Evolutionary conservation across 2,888 invertebrate genomes (phyloP).

Genomic region (Scaptomyza flava): DNA sequence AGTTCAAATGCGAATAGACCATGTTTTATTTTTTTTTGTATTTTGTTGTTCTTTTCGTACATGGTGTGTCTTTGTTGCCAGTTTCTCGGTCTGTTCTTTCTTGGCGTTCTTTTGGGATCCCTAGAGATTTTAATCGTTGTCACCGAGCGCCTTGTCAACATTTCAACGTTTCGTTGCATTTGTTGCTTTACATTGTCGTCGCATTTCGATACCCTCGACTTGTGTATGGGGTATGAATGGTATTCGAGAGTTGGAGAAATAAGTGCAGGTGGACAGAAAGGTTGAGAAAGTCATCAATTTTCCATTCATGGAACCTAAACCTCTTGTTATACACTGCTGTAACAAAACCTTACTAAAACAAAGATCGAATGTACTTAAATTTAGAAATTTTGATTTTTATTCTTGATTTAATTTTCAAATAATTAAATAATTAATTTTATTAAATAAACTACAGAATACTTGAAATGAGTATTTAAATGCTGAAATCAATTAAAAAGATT

Average conservation of each 20-base stretch:
- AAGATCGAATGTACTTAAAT: too few relatives aligned
- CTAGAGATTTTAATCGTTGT: conserved; percentile 79
- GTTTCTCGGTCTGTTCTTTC: conserved; percentile 28
- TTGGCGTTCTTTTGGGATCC: conserved; percentile 61
- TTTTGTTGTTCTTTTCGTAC: conserved; percentile 19
- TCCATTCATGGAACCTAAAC: too few relatives aligned
- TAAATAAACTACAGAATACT: too few relatives aligned
- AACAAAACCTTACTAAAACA: too few relatives aligned
- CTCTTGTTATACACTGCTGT: too few relatives aligned
- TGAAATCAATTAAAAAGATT: too few relatives aligned
- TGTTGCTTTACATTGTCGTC: conserved; percentile 79
- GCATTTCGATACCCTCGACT: conserved; percentile 50
- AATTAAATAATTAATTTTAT: too few relatives aligned
- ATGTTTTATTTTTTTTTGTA: neutral
- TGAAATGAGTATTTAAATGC: too few relatives aligned
- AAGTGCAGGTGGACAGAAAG: neutral
- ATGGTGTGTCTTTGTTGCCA: conserved; percentile 22
- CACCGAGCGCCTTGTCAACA: conserved; percentile 78
- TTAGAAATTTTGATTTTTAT: too few relatives aligned
- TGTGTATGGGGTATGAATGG: neutral
- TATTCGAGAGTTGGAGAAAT: neutral
- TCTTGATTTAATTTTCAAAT: too few relatives aligned
- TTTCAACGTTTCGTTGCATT: conserved; percentile 61
- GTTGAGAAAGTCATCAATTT: too few relatives aligned
- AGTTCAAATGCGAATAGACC: conserved; percentile 44